These are phyloP conservation scores for Trachythela sp. DNA, from an alignment of 64 coral and sea anemone species.

Conservation along the genomic window DNA sequence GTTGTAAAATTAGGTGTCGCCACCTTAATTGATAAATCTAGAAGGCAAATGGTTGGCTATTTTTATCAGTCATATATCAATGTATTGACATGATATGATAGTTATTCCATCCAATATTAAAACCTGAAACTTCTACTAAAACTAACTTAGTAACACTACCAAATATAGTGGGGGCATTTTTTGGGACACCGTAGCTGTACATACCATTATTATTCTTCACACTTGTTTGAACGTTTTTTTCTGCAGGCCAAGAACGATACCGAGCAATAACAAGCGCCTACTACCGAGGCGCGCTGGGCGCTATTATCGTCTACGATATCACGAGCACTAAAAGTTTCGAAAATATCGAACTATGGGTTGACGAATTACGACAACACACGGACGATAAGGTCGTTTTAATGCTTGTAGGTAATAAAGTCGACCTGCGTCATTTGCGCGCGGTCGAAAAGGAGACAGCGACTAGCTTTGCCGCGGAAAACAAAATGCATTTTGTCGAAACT, in stretches of 20 bases:
- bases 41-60: too few species aligned
- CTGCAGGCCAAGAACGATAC: slow-evolving; percentile 85
- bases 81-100: too few species aligned
- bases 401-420: slow-evolving; percentile 86
- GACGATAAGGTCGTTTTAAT: slow-evolving; percentile 53
- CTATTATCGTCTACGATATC: slow-evolving; percentile 92
- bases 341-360: slow-evolving; percentile 83
- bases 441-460: slow-evolving; percentile 67
- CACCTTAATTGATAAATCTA: too few species aligned
- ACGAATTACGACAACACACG: slow-evolving; percentile 79
- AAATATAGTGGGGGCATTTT: too few species aligned
- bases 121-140: too few species aligned
- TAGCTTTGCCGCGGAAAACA: slow-evolving; percentile 61
- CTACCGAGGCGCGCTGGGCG: slow-evolving; percentile 84
- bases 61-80: too few species aligned
- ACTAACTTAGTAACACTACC: too few species aligned
- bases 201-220: background rate
- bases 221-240: background rate
- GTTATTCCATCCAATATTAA: too few species aligned
- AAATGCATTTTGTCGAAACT: slow-evolving; percentile 83
- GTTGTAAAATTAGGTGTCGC: too few species aligned
- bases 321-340: slow-evolving; percentile 84
- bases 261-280: slow-evolving; percentile 97
- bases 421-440: slow-evolving; percentile 80
- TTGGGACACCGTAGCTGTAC: too few species aligned